Percentiles rank a stretch among this genome's conserved stretches.
Conservation (phyloP, 1,140 invertebrate genomes). For the Anastrepha obliqua region DNA sequence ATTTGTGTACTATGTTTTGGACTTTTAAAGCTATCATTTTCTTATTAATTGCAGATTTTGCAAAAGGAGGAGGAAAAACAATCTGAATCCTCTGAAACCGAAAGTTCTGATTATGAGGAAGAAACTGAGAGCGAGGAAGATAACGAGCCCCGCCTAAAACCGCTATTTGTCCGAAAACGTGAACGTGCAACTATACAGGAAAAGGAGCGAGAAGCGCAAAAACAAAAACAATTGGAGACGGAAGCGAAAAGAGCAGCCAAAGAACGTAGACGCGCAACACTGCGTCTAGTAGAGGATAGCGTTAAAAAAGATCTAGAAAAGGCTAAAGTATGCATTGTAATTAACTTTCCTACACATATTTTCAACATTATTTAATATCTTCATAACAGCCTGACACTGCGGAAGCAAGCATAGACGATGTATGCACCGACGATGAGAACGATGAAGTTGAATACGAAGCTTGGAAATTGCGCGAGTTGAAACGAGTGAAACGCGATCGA, state of each 20-base stretch:
- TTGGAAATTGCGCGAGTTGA: slow-evolving; percentile 98
- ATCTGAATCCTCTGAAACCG: slow-evolving; percentile 85
- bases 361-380: slow-evolving; percentile 65
- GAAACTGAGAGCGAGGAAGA: slow-evolving; percentile 82
- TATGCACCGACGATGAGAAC: slow-evolving; percentile 98
- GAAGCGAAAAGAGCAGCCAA: slow-evolving; percentile 88
- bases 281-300: slow-evolving; percentile 93
- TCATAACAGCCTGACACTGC: slow-evolving; percentile 75
- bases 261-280: slow-evolving; percentile 88
- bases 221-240: slow-evolving; percentile 88
- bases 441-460: slow-evolving; percentile 98
- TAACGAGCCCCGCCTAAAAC: slow-evolving; percentile 89
- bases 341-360: slow-evolving; percentile 47
- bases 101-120: slow-evolving; percentile 83
- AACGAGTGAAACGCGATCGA: slow-evolving; percentile 95
- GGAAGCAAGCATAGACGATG: slow-evolving; percentile 86
- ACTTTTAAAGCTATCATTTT: not conserved
- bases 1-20: not conserved
- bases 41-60: slow-evolving; percentile 66
- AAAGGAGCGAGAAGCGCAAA: slow-evolving; percentile 90
- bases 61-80: slow-evolving; percentile 84
- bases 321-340: slow-evolving; percentile 60
- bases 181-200: slow-evolving; percentile 97
- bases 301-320: slow-evolving; percentile 84
- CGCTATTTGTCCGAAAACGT: slow-evolving; percentile 96